Conservation (phyloP, 2,113 vertebrate species). For the Oreochromis spilurus region DNA sequence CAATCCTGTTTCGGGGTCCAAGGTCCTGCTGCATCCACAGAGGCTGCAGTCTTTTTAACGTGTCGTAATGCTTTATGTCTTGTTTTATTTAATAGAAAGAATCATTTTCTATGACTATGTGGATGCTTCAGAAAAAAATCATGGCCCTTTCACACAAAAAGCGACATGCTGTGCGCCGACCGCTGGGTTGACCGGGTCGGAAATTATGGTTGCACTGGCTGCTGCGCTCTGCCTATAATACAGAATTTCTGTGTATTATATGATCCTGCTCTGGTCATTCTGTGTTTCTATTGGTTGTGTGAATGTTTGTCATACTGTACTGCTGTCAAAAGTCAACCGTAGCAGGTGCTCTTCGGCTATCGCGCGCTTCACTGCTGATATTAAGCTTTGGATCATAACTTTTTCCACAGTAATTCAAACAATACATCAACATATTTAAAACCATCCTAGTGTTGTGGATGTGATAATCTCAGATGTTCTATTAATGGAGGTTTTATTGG, state of each 20-base stretch:
- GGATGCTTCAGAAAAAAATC: background rate
- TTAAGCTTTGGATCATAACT: background rate
- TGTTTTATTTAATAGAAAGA: background rate
- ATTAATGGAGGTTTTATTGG: background rate
- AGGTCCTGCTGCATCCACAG: background rate
- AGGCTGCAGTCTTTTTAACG: background rate
- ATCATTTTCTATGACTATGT: background rate
- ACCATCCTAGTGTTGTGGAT: background rate
- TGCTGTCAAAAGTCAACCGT: background rate
- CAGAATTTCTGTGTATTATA: background rate
- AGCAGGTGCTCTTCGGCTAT: background rate
- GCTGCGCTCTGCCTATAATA: fast-evolving
- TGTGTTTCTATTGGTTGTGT: background rate
- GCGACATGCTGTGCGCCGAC: background rate
- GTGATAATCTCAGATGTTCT: background rate
- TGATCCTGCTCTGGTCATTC: background rate
- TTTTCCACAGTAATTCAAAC: background rate
- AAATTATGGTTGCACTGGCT: background rate
- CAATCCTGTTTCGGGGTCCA: background rate
- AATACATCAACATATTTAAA: background rate
- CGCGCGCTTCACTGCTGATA: background rate
- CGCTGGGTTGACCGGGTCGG: fast-evolving
- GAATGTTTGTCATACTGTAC: background rate
- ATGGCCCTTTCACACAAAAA: fast-evolving
- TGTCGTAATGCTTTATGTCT: background rate